phyloP scores from a whole-genome alignment of 1,140 invertebrate species.

The Magallana ariakensis region DNA sequence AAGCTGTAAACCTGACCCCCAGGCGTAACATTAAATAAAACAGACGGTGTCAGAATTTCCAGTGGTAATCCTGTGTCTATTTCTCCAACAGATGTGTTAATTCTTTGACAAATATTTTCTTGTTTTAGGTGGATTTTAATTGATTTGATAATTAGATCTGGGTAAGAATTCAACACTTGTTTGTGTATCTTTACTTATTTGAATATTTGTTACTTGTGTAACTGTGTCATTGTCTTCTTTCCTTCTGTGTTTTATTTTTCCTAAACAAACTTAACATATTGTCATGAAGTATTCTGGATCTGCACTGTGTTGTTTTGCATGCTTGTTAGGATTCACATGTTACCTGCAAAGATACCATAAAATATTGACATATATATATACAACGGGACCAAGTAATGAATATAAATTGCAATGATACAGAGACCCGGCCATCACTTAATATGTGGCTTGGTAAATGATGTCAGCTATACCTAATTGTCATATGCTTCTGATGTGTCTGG shows the following conservation, averaged over 20 bases:
- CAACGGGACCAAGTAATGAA: too few relatives aligned
- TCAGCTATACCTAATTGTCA: too few relatives aligned
- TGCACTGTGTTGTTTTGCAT: too few relatives aligned
- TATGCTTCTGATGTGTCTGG: too few relatives aligned
- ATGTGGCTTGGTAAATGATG: too few relatives aligned
- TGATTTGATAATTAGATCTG: background rate
- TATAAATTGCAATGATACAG: too few relatives aligned
- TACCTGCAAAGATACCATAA: too few relatives aligned
- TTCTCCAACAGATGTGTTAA: background rate
- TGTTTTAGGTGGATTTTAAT: constrained; percentile 32
- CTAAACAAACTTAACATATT: background rate
- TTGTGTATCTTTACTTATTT: background rate
- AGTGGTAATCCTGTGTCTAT: background rate
- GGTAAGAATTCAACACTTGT: constrained; percentile 19
- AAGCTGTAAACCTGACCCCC: constrained; percentile 22
- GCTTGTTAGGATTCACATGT: too few relatives aligned
- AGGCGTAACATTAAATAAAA: constrained; percentile 25
- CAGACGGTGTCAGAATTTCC: background rate
- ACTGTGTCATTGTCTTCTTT: background rate
- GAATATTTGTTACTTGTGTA: background rate
- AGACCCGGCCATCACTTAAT: too few relatives aligned
- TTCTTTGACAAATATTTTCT: background rate
- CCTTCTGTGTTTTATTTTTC: background rate
- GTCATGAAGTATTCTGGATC: background rate
- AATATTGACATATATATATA: too few relatives aligned